Conservation (phyloP, 2,797 vertebrate species). For the Perodicticus potto region DNA sequence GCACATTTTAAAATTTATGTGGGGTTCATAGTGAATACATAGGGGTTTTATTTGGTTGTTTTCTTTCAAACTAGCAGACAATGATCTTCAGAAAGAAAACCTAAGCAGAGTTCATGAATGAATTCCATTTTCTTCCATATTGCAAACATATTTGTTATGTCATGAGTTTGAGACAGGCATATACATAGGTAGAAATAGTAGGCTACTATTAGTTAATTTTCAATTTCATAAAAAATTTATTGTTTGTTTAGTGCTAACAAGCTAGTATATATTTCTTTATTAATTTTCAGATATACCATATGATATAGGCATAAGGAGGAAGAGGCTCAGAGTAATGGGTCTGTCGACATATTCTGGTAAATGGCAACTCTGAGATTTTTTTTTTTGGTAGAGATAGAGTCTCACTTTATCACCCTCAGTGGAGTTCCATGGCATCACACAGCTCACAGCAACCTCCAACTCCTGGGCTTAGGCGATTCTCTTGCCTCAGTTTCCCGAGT, state of each 20-base stretch:
- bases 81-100: not conserved
- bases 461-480: too few relatives aligned
- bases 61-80: conserved; percentile 54
- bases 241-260: not conserved
- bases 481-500: too few relatives aligned
- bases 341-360: not conserved
- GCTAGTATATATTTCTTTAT: not conserved
- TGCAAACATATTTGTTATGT: not conserved
- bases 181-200: not conserved
- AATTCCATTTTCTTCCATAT: not conserved
- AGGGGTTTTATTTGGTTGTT: conserved; percentile 30
- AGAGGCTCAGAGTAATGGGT: not conserved
- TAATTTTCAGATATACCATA: not conserved
- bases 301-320: not conserved
- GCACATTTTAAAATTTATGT: conserved; percentile 15
- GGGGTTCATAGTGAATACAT: not conserved
- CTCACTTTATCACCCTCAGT: too few relatives aligned
- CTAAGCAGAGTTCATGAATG: not conserved
- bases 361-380: not conserved
- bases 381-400: too few relatives aligned
- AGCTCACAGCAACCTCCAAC: too few relatives aligned
- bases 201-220: not conserved
- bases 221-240: not conserved
- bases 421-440: too few relatives aligned
- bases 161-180: not conserved